phyloP scores from a whole-genome alignment of 2,113 vertebrate genomes.

The Kryptolebias marmoratus region DNA sequence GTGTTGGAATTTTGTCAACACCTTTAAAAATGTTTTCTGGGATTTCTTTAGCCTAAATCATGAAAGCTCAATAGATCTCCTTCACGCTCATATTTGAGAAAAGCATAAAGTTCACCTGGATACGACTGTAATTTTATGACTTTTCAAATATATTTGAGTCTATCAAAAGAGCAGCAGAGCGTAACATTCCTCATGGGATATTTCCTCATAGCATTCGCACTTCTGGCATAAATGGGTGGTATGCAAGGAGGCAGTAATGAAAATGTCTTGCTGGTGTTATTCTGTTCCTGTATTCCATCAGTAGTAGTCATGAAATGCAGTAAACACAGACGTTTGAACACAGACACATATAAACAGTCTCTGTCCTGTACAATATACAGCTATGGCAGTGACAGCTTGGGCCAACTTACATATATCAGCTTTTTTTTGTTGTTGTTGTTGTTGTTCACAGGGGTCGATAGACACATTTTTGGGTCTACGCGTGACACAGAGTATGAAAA shows the following conservation, averaged over 20 bases:
- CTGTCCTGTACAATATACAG: conserved; percentile 72
- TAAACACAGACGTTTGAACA: conserved; percentile 79
- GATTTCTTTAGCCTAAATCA: no score
- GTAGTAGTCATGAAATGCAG: conserved; percentile 79
- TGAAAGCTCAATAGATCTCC: background rate
- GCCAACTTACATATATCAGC: conserved; percentile 62
- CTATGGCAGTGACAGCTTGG: conserved; percentile 70
- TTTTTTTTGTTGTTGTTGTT: conserved; percentile 44
- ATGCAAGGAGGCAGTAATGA: conserved; percentile 51
- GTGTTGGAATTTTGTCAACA: no score
- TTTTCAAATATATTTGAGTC: background rate
- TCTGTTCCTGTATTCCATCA: conserved; percentile 80
- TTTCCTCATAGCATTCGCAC: no score
- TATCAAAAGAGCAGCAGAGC: background rate
- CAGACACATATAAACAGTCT: conserved; percentile 72
- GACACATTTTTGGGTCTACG: conserved; percentile 66
- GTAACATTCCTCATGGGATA: background rate
- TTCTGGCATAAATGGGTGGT: background rate
- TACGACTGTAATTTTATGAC: background rate
- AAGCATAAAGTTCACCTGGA: no score
- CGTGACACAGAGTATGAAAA: conserved; percentile 75
- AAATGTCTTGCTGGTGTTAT: conserved; percentile 71
- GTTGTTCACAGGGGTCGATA: conserved; percentile 57
- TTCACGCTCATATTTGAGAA: conserved; percentile 5
- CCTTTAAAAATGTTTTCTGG: no score